A percentile compares a stretch with the other conserved stretches of the same genome.
These are phyloP conservation scores for Rotaria socialis DNA, from an alignment of 2,888 invertebrate genomes.

Conservation along the genomic window DNA sequence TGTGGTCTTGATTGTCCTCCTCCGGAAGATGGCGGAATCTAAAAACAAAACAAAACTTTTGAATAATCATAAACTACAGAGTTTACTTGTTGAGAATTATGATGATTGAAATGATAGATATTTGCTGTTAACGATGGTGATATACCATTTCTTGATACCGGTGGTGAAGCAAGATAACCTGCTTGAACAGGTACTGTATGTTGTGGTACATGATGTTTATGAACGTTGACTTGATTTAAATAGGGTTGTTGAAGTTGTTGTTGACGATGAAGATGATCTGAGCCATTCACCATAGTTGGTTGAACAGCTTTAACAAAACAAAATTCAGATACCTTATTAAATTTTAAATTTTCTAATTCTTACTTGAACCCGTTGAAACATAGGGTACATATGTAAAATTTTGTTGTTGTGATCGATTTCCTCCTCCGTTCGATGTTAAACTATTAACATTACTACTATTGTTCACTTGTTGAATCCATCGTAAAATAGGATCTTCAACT, in stretches of 20 bases:
- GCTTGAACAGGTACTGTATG: conserved; percentile 20
- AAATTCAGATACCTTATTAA: no score
- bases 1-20: neutral
- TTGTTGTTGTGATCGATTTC: neutral
- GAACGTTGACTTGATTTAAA: neutral
- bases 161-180: neutral
- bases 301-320: neutral
- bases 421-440: neutral
- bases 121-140: neutral
- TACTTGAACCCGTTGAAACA: neutral
- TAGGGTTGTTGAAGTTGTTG: neutral
- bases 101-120: neutral
- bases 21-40: neutral
- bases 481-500: neutral
- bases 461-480: conserved; percentile 28
- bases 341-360: no score
- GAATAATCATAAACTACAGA: neutral
- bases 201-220: conserved; percentile 1
- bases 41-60: neutral
- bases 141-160: neutral
- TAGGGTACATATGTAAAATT: neutral
- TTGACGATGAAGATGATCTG: neutral
- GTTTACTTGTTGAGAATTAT: neutral
- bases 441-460: neutral
- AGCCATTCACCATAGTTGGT: neutral